A percentile compares a stretch with the other conserved stretches of the same genome.
These are phyloP conservation scores for Epinephelus malabaricus DNA, from an alignment of 2,797 vertebrate species.

Conservation along the genomic window DNA sequence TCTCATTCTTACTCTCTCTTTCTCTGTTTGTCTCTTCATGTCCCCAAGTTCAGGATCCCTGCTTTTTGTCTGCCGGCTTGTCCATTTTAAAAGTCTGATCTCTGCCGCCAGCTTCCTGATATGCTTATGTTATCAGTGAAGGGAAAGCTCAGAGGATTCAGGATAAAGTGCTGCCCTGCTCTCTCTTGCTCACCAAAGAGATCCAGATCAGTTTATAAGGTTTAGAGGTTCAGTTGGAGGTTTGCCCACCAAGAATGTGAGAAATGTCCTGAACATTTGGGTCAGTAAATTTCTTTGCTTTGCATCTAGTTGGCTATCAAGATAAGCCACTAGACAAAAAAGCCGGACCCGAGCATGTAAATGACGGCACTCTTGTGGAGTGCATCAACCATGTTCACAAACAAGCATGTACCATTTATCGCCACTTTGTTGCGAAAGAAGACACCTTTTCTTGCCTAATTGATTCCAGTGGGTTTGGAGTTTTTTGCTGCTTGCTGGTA, in stretches of 20 bases:
- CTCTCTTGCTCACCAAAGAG: not conserved
- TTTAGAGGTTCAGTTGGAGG: not conserved
- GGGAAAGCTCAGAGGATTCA: slow-evolving; percentile 11
- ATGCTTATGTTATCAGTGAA: slow-evolving; percentile 48
- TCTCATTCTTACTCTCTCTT: not conserved
- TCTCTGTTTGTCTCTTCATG: not conserved
- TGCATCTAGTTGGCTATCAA: not conserved
- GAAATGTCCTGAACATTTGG: not conserved
- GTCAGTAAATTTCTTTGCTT: not conserved
- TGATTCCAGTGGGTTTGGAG: slow-evolving; percentile 6
- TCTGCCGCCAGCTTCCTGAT: slow-evolving; percentile 17
- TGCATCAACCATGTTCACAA: slow-evolving; percentile 5
- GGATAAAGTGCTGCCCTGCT: not conserved
- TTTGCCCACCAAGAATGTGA: not conserved
- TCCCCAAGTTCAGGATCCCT: not conserved
- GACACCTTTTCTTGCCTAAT: not conserved
- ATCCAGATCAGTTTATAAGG: not conserved
- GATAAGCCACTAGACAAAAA: not conserved
- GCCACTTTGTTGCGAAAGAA: not conserved
- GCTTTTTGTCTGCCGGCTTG: slow-evolving; percentile 4
- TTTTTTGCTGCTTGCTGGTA: slow-evolving; percentile 5
- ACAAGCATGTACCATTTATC: not conserved
- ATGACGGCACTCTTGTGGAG: not conserved
- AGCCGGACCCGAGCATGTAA: not conserved
- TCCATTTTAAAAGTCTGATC: slow-evolving; percentile 8